phyloP scores from a whole-genome alignment of 2,797 vertebrate species.

The Macropodus opercularis region DNA sequence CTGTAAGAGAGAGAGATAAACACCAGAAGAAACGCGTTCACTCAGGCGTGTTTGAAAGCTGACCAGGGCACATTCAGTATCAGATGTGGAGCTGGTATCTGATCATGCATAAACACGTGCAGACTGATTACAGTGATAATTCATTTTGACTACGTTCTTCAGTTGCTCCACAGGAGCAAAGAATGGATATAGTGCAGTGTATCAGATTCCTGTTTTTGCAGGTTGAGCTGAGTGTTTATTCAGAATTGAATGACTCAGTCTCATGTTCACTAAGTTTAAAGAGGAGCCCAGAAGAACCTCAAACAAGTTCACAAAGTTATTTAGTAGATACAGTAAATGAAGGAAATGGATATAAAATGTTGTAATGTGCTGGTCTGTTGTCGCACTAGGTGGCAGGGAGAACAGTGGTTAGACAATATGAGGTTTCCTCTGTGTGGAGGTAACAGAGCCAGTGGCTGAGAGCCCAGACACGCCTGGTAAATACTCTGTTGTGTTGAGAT shows the following conservation, averaged over 20 bases:
- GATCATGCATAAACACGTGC: conserved; percentile 1
- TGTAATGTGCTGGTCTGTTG: conserved; percentile 17
- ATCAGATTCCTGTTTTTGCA: conserved; percentile 9
- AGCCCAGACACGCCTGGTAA: conserved; percentile 44
- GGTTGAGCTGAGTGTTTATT: conserved; percentile 10
- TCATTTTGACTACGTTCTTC: conserved; percentile 1
- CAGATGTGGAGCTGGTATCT: conserved; percentile 22
- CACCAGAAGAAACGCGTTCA: conserved; percentile 23
- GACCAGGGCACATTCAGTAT: conserved; percentile 12
- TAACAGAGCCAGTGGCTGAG: conserved; percentile 19
- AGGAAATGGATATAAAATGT: neutral
- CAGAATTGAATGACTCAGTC: conserved; percentile 2
- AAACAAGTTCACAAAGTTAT: conserved; percentile 7
- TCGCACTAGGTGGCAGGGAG: conserved; percentile 6
- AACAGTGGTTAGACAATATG: conserved; percentile 1
- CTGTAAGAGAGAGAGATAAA: conserved; percentile 38
- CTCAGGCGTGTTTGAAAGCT: conserved; percentile 3
- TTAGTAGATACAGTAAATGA: neutral
- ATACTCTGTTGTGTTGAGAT: conserved; percentile 41
- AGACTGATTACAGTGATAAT: conserved; percentile 9
- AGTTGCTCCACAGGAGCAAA: neutral
- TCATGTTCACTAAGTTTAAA: neutral
- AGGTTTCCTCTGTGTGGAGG: conserved; percentile 22
- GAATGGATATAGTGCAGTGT: neutral
- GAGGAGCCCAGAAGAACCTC: neutral